Evolutionary conservation across 2,797 vertebrate genomes (phyloP).

Genomic region (Tadarida brasiliensis): DNA sequence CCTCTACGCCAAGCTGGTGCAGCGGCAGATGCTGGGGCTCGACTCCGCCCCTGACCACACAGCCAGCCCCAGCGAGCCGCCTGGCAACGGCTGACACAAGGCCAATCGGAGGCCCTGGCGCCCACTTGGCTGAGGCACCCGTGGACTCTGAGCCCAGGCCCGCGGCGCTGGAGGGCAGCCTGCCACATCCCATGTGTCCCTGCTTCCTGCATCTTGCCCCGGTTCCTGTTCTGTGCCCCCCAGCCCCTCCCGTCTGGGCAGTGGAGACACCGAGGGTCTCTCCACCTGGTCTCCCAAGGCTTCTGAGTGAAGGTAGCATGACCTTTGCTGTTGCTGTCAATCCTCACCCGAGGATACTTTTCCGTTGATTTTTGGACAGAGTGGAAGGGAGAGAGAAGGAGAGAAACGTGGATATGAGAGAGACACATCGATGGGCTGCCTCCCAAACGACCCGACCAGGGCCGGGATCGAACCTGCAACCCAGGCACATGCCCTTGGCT

Average conservation of each 20-base stretch:
- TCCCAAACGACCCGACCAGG: too few species aligned
- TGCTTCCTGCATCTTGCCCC: slow-evolving; percentile 78
- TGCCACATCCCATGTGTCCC: not conserved
- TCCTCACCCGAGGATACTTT: too few species aligned
- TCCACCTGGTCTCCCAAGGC: not conserved
- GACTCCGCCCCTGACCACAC: slow-evolving; percentile 82
- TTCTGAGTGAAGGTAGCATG: not conserved
- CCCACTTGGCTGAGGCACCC: not conserved
- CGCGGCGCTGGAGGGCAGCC: not conserved
- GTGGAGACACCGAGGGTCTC: fast-evolving
- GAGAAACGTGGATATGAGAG: too few species aligned
- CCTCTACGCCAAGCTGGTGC: slow-evolving; percentile 95
- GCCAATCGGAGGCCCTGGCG: slow-evolving; percentile 41
- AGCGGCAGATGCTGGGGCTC: slow-evolving; percentile 94
- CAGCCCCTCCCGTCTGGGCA: not conserved
- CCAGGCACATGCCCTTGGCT: too few species aligned
- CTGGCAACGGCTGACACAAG: slow-evolving; percentile 68
- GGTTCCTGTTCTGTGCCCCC: not conserved
- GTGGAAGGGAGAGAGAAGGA: too few species aligned
- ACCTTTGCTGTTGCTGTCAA: not conserved
- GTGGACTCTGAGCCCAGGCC: not conserved
- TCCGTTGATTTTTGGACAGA: too few species aligned
- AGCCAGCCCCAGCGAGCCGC: not conserved
- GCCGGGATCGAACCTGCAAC: too few species aligned
- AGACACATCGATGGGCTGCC: too few species aligned